Evolutionary conservation across 2,113 vertebrate species (phyloP).

Genomic region (Sinocyclocheilus rhinocerous): DNA sequence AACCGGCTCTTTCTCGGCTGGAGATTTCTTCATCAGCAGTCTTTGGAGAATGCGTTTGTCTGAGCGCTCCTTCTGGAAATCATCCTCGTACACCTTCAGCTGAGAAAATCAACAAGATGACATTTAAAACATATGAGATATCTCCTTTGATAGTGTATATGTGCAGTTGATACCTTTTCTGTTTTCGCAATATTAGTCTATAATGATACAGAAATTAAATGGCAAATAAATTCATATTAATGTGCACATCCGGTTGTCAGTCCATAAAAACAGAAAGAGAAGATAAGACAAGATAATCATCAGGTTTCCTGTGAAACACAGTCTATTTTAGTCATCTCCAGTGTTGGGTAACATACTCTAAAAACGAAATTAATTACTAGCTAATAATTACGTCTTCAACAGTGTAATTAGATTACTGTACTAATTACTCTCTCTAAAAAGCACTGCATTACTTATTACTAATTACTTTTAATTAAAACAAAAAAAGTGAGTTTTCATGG

Average conservation of each 20-base stretch:
- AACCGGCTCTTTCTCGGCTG: conserved; percentile 62
- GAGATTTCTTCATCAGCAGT: conserved; percentile 73
- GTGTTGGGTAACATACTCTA: no score
- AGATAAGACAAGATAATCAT: background rate
- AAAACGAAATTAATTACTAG: no score
- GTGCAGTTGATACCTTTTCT: background rate
- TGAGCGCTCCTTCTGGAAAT: conserved; percentile 76
- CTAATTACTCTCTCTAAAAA: background rate
- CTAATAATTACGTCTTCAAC: no score
- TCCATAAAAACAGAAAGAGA: background rate
- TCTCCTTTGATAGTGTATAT: background rate
- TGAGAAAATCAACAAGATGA: conserved; percentile 40
- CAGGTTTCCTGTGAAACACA: background rate
- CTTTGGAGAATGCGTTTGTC: conserved; percentile 81
- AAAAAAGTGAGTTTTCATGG: no score
- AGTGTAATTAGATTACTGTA: background rate
- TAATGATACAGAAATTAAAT: background rate
- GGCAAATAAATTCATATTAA: background rate
- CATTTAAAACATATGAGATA: background rate
- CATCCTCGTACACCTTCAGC: conserved; percentile 82
- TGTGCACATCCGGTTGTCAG: background rate
- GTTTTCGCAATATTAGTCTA: background rate
- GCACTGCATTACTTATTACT: background rate
- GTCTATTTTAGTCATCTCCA: background rate
- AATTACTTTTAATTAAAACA: background rate